These are phyloP conservation scores for Paratilapia polleni DNA, from an alignment of 2,113 vertebrate species.

Conservation along the genomic window DNA sequence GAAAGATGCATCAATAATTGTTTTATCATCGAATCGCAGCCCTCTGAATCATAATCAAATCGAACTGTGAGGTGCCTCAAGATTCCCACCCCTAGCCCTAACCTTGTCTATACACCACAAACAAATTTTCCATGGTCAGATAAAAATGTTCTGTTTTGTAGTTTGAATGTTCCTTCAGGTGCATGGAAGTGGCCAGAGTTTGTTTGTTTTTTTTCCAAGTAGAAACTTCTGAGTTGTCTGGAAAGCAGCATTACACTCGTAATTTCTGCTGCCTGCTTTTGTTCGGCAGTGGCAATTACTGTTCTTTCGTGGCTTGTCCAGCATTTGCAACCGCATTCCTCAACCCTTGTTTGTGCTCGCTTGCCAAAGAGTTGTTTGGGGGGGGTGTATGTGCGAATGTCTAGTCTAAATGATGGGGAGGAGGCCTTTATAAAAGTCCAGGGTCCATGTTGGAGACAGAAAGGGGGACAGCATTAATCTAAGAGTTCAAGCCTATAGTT, in stretches of 20 bases:
- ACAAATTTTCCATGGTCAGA: too few relatives aligned
- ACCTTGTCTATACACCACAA: too few relatives aligned
- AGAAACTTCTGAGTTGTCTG: too few relatives aligned
- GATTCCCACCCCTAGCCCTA: too few relatives aligned
- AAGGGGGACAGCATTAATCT: constrained; percentile 77
- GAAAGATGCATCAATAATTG: too few relatives aligned
- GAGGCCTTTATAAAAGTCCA: constrained; percentile 71
- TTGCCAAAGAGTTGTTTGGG: constrained; percentile 57
- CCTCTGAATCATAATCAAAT: too few relatives aligned
- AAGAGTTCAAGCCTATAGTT: constrained; percentile 80
- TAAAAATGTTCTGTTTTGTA: too few relatives aligned
- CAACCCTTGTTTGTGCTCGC: constrained; percentile 58
- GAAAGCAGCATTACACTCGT: neutral
- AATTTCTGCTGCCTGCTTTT: constrained; percentile 44
- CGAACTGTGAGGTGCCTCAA: too few relatives aligned
- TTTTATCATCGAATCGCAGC: too few relatives aligned
- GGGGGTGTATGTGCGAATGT: constrained; percentile 53
- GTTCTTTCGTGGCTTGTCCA: constrained; percentile 35
- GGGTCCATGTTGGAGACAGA: constrained; percentile 64
- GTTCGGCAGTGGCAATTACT: constrained; percentile 20
- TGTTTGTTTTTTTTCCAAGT: too few relatives aligned
- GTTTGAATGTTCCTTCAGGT: too few relatives aligned
- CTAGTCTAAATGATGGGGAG: constrained; percentile 77
- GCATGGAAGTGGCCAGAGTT: too few relatives aligned
- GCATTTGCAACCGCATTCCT: constrained; percentile 62